These are phyloP conservation scores for Myripristis jacobus DNA, from an alignment of 2,797 vertebrate genomes.

Conservation along the genomic window DNA sequence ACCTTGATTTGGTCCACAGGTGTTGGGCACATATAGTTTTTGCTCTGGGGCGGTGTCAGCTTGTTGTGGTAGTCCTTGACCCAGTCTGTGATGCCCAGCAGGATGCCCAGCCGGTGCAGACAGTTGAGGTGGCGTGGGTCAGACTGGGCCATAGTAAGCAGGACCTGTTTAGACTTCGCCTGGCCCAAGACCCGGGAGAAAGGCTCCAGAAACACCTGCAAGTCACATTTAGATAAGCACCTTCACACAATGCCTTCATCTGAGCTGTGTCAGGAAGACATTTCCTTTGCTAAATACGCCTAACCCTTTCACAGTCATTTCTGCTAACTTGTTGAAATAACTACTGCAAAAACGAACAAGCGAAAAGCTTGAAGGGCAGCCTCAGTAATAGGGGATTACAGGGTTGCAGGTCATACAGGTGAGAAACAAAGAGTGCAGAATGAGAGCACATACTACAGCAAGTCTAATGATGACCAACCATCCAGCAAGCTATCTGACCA, in stretches of 20 bases:
- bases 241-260: neutral
- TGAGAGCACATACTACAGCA: neutral
- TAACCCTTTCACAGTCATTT: neutral
- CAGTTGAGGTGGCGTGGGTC: conserved; percentile 75
- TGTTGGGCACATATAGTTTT: conserved; percentile 3
- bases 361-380: neutral
- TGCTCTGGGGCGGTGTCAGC: conserved; percentile 57
- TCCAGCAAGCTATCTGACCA: conserved; percentile 25
- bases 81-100: conserved; percentile 85
- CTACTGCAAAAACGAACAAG: neutral
- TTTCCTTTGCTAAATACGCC: neutral
- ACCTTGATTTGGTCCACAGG: conserved; percentile 58
- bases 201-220: conserved; percentile 85
- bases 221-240: conserved; percentile 15
- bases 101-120: conserved; percentile 84
- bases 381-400: too few relatives aligned
- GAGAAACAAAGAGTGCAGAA: neutral
- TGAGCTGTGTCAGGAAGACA: neutral
- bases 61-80: conserved; percentile 81
- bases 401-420: too few relatives aligned
- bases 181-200: conserved; percentile 83
- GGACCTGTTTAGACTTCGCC: conserved; percentile 81
- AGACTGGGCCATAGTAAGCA: conserved; percentile 73
- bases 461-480: conserved; percentile 9
- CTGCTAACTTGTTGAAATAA: neutral